A percentile compares a stretch with the other conserved stretches of the same genome.
Evolutionary conservation across 2,797 vertebrate species (phyloP).

Genomic region (Gymnodraco acuticeps): DNA sequence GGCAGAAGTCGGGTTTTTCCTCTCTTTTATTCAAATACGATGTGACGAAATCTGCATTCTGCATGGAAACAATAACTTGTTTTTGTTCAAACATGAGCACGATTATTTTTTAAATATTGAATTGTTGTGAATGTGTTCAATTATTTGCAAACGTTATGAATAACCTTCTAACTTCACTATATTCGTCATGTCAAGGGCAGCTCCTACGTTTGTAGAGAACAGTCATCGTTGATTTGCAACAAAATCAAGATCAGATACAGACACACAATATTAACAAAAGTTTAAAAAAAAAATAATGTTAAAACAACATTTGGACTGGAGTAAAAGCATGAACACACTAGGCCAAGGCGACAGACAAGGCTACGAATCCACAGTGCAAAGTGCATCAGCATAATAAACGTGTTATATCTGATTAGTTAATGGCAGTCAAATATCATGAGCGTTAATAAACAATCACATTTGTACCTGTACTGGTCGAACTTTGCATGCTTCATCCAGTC

Average conservation of each 20-base stretch:
- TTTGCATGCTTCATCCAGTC: conserved; percentile 92
- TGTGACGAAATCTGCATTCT: not conserved
- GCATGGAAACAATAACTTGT: not conserved
- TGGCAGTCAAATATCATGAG: not conserved
- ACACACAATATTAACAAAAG: not conserved
- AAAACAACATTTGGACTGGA: not conserved
- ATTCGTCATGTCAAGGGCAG: not conserved
- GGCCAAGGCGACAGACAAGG: not conserved
- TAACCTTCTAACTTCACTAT: not conserved
- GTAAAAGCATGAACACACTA: not conserved
- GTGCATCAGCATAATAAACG: conserved; percentile 27
- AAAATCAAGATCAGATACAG: not conserved
- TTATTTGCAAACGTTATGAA: not conserved
- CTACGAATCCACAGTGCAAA: conserved; percentile 24
- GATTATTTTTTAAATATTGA: not conserved
- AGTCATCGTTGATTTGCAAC: not conserved
- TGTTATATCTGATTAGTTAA: not conserved
- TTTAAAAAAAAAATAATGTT: not conserved
- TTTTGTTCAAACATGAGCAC: not conserved
- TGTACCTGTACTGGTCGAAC: conserved; percentile 94
- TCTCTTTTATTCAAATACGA: conserved; percentile 11
- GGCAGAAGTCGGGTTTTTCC: not conserved
- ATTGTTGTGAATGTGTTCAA: not conserved
- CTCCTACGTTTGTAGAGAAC: not conserved
- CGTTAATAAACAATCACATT: not conserved